These are phyloP conservation scores for Genyomyrus donnyi DNA, from an alignment of 2,113 vertebrate genomes.

Conservation along the genomic window DNA sequence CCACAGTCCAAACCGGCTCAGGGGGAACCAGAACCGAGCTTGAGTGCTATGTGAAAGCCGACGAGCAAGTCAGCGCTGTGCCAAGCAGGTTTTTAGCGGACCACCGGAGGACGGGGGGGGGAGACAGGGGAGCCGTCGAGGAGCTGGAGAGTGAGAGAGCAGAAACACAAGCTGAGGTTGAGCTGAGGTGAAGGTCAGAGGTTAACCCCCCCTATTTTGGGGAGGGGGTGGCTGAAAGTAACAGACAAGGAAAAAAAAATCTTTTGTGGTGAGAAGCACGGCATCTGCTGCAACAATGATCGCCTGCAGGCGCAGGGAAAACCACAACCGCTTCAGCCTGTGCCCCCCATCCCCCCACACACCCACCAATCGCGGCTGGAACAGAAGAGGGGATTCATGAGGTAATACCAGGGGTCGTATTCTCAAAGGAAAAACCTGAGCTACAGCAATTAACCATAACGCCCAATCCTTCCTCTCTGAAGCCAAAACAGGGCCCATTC, in stretches of 20 bases:
- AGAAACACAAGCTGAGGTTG: conserved; percentile 36
- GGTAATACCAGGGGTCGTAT: conserved; percentile 40
- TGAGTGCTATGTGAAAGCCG: conserved; percentile 36
- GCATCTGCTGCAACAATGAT: conserved; percentile 54
- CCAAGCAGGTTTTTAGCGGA: conserved; percentile 40
- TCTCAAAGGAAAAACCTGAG: conserved; percentile 22
- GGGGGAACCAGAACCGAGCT: conserved; percentile 10
- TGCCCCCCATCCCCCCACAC: conserved; percentile 30
- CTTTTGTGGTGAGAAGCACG: conserved; percentile 39
- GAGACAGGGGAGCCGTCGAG: conserved; percentile 18
- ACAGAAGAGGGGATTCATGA: conserved; percentile 31
- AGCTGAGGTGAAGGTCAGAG: conserved; percentile 36
- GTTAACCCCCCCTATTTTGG: neutral
- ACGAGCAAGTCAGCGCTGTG: conserved; percentile 36
- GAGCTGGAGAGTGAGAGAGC: conserved; percentile 34
- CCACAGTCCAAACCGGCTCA: neutral
- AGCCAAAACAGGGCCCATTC: neutral
- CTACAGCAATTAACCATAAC: conserved; percentile 43
- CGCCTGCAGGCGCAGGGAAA: conserved; percentile 36
- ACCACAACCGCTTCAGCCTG: conserved; percentile 40
- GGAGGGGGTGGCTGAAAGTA: conserved; percentile 37
- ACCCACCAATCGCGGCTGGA: conserved; percentile 18
- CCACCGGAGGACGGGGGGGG: conserved; percentile 26
- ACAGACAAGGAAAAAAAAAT: conserved; percentile 24
- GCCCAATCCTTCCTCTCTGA: conserved; percentile 20